Evolutionary conservation across 2,113 vertebrate species (phyloP).

Genomic region (Physeter macrocephalus): DNA sequence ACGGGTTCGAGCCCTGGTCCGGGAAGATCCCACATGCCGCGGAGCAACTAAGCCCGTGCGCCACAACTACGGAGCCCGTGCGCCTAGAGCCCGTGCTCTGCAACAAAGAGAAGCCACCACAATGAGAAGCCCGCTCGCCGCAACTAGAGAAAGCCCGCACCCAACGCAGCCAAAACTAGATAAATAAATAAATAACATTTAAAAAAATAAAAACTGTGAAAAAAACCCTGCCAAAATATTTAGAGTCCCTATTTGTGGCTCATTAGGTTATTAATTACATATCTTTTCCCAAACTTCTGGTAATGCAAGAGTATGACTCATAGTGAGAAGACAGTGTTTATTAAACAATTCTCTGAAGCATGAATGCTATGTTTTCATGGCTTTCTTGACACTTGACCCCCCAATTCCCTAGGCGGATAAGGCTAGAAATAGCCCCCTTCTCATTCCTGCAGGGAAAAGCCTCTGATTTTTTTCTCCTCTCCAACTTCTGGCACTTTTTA

Average conservation of each 20-base stretch:
- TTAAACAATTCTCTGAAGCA: neutral
- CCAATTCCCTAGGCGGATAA: neutral
- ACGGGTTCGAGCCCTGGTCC: too few species aligned
- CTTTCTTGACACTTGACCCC: neutral
- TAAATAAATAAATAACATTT: too few species aligned
- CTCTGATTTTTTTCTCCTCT: neutral
- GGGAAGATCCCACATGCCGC: too few species aligned
- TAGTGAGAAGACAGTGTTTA: neutral
- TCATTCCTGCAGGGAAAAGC: neutral
- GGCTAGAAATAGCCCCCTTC: too few species aligned
- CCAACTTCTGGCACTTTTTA: neutral
- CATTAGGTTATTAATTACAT: neutral
- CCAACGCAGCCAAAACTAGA: too few species aligned
- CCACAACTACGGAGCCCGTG: too few species aligned
- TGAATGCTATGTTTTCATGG: neutral
- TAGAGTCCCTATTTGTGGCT: fast-evolving
- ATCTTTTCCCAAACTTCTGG: neutral
- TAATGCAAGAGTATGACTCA: neutral
- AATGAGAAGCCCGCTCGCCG: too few species aligned
- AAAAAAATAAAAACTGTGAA: neutral
- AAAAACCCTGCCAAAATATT: neutral
- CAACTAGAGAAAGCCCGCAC: too few species aligned
- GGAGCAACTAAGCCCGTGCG: too few species aligned
- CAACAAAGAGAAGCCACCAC: too few species aligned
- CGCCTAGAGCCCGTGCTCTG: too few species aligned